Conservation (phyloP, 2,797 vertebrate species). For the Alosa sapidissima region DNA sequence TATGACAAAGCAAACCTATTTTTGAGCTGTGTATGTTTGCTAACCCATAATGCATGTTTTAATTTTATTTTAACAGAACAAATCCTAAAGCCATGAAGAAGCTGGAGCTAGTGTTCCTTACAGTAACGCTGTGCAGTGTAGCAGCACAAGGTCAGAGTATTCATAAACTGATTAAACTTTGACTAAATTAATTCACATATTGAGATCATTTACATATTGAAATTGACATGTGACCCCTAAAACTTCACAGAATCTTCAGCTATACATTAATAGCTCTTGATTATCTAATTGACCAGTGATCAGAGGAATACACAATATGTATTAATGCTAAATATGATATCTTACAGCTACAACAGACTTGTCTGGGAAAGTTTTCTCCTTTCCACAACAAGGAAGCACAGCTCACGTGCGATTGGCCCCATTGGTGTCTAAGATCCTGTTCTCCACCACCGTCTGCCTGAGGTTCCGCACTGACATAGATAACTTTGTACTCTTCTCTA, state of each 20-base stretch:
- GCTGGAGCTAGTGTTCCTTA: background rate
- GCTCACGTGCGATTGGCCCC: background rate
- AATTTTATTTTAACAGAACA: too few species aligned
- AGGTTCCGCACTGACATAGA: background rate
- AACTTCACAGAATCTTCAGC: too few species aligned
- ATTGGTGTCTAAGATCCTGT: background rate
- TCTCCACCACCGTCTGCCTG: background rate
- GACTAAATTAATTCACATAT: too few species aligned
- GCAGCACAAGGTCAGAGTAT: background rate
- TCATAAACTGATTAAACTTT: too few species aligned
- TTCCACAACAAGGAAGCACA: background rate
- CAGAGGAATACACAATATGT: background rate
- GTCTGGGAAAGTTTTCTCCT: background rate
- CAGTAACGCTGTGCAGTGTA: background rate
- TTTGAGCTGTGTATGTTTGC: too few species aligned
- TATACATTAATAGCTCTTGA: background rate
- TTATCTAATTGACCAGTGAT: background rate
- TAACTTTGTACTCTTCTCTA: background rate
- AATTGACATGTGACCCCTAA: too few species aligned
- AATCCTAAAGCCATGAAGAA: background rate
- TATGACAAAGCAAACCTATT: too few species aligned
- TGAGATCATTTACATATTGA: too few species aligned
- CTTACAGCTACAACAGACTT: background rate
- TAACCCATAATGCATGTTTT: too few species aligned
- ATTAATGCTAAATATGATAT: background rate